phyloP scores from a whole-genome alignment of 1,140 invertebrate species.

The Lordiphosa collinella region DNA sequence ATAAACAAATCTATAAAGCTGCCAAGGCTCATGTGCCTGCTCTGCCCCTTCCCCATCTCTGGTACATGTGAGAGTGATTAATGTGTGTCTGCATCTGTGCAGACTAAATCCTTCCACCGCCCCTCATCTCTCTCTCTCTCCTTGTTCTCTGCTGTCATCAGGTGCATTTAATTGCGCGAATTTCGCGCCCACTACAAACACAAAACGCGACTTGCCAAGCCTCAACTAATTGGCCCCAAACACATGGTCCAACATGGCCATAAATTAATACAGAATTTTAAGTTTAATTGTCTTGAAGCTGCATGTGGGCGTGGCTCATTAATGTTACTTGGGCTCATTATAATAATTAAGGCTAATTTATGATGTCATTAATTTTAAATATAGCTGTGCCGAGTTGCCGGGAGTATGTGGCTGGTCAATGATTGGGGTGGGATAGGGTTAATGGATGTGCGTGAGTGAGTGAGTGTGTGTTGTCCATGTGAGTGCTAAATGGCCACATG shows the following conservation, averaged over 20 bases:
- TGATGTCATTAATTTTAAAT: conserved; percentile 69
- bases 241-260: conserved; percentile 57
- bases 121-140: background rate
- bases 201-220: conserved; percentile 26
- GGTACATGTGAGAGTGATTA: conserved; percentile 46
- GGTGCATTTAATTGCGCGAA: conserved; percentile 78
- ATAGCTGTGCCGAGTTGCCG: conserved; percentile 14
- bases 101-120: conserved; percentile 1
- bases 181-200: conserved; percentile 52
- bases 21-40: conserved; percentile 6
- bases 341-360: conserved; percentile 75
- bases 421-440: too few species aligned
- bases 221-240: conserved; percentile 55
- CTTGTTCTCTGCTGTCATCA: conserved; percentile 45
- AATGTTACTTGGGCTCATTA: conserved; percentile 65
- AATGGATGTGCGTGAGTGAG: too few species aligned
- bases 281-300: conserved; percentile 62
- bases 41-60: background rate
- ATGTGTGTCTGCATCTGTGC: conserved; percentile 49
- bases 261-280: conserved; percentile 70
- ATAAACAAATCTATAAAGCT: conserved; percentile 59
- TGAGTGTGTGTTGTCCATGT: too few species aligned
- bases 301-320: conserved; percentile 37
- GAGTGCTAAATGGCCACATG: too few species aligned
- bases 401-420: too few species aligned